Conservation (phyloP, 2,888 invertebrate species). For the Drosophila nr. perissopoda region DNA sequence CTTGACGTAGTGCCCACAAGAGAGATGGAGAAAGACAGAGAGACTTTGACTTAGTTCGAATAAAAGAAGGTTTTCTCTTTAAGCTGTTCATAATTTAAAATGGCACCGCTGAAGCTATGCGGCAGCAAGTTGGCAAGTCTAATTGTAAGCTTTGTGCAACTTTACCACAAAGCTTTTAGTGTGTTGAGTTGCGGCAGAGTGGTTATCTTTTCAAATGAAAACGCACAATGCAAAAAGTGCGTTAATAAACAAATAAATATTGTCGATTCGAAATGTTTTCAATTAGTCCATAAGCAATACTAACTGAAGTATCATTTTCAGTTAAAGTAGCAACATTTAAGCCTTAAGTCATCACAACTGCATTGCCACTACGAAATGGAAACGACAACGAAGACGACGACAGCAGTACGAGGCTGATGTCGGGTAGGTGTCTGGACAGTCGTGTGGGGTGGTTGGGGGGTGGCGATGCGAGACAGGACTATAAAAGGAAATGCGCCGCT, state of each 20-base stretch:
- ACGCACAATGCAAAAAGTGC: neutral
- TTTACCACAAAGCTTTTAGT: constrained; percentile 32
- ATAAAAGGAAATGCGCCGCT: constrained; percentile 83
- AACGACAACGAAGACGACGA: constrained; percentile 4
- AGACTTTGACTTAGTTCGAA: constrained; percentile 9
- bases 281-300: neutral
- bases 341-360: constrained; percentile 1
- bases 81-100: constrained; percentile 16
- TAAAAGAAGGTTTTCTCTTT: constrained; percentile 8
- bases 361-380: neutral
- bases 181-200: constrained; percentile 40
- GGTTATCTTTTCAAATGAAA: constrained; percentile 32
- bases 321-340: neutral
- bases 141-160: constrained; percentile 12
- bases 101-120: constrained; percentile 9
- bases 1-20: constrained; percentile 34
- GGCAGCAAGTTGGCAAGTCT: constrained; percentile 42
- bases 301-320: neutral
- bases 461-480: constrained; percentile 54
- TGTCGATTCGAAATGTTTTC: neutral
- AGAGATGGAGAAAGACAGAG: neutral
- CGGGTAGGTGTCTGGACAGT: neutral
- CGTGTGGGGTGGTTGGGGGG: neutral
- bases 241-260: neutral
- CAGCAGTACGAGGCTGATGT: constrained; percentile 11